Percentiles rank a stretch among this genome's conserved stretches.
These are phyloP conservation scores for Tautogolabrus adspersus DNA, from an alignment of 2,113 vertebrate species.

Conservation along the genomic window DNA sequence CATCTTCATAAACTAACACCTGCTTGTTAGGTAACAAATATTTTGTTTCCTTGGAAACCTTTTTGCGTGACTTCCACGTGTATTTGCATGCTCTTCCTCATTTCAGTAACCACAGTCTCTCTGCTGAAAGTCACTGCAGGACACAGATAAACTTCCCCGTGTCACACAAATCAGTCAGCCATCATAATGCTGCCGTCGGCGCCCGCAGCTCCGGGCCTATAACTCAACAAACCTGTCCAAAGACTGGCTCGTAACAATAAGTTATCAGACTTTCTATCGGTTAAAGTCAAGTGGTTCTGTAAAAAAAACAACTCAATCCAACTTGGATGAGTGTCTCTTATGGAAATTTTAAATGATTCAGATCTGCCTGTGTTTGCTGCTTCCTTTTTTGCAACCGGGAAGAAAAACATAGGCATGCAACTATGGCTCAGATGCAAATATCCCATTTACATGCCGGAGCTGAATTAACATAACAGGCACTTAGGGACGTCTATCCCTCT, in stretches of 20 bases:
- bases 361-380: conserved; percentile 16
- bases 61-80: conserved; percentile 38
- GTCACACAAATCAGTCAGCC: neutral
- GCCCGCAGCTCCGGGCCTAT: neutral
- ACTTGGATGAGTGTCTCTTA: neutral
- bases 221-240: neutral
- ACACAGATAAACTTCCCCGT: conserved; percentile 47
- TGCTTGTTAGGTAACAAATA: neutral
- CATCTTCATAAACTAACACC: neutral
- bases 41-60: conserved; percentile 47
- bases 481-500: neutral
- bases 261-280: neutral
- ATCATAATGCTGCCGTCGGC: neutral
- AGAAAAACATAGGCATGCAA: conserved; percentile 45
- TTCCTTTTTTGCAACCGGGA: conserved; percentile 14
- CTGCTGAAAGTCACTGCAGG: conserved; percentile 30
- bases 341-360: conserved; percentile 26
- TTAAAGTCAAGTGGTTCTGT: neutral
- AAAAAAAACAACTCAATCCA: neutral
- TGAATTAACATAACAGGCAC: neutral
- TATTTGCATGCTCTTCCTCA: conserved; percentile 36
- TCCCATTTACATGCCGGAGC: conserved; percentile 55
- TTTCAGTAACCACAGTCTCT: conserved; percentile 29
- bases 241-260: neutral
- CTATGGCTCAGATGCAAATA: conserved; percentile 52